Evolutionary conservation across 64 coral and sea anemone species (phyloP).

Genomic region (Acropora tenuis): DNA sequence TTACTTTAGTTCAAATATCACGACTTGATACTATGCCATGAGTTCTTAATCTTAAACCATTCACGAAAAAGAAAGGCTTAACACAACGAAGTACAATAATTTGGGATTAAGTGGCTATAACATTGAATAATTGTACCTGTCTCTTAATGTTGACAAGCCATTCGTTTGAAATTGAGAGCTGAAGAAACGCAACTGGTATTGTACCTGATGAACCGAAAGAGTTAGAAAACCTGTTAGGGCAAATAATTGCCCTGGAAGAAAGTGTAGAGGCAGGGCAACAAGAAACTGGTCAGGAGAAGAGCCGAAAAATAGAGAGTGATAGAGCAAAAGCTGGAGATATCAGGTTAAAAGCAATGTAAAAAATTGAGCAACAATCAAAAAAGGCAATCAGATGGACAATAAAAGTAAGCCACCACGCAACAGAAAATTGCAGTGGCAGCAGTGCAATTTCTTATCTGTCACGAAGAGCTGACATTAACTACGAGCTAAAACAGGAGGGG

Average conservation of each 20-base stretch:
- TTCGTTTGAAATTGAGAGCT: slow-evolving; percentile 60
- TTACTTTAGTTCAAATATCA: slow-evolving; percentile 58
- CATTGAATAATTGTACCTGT: slow-evolving; percentile 56
- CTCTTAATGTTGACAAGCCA: slow-evolving; percentile 64
- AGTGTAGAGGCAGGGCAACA: slow-evolving; percentile 54
- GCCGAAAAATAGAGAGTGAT: slow-evolving; percentile 46
- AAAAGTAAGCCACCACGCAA: slow-evolving; percentile 48
- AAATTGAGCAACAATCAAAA: slow-evolving; percentile 54
- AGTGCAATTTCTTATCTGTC: slow-evolving; percentile 64
- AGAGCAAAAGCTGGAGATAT: slow-evolving; percentile 51
- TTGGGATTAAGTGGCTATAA: slow-evolving; percentile 61
- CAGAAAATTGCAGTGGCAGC: slow-evolving; percentile 20
- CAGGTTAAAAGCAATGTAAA: slow-evolving; percentile 61
- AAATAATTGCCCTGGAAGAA: slow-evolving; percentile 66
- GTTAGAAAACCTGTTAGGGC: slow-evolving; percentile 50
- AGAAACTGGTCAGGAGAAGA: slow-evolving; percentile 42
- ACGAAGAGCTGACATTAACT: slow-evolving; percentile 76
- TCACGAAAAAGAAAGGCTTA: slow-evolving; percentile 39
- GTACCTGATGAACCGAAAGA: slow-evolving; percentile 70
- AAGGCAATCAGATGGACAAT: slow-evolving; percentile 59
- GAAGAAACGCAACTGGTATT: slow-evolving; percentile 67
- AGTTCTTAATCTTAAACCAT: slow-evolving; percentile 50
- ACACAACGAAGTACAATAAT: slow-evolving; percentile 50
- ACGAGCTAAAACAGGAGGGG: slow-evolving; percentile 63
- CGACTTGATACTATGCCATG: slow-evolving; percentile 48